Evolutionary conservation across 2,797 vertebrate genomes (phyloP), one percentile per base, ranked within the genome.

Genomic region (Erpetoichthys calabaricus): DNA sequence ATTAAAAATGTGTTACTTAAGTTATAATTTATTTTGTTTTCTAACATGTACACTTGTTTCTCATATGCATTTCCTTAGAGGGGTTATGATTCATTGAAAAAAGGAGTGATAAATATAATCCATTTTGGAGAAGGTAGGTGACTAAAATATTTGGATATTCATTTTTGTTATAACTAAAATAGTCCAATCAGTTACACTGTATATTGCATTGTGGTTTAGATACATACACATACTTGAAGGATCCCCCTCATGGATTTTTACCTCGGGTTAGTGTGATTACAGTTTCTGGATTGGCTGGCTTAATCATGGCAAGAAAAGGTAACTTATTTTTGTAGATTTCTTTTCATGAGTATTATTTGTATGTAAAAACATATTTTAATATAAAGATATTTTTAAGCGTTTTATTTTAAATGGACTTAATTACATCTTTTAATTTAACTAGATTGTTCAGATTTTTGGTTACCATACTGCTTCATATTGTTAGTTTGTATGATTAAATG

Each of bases 261-360:
- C 89, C 90, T 53, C 90, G 85, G 73, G 64, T 86, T 4, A 75
- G 85, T 56, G 73, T 90, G 42, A 85, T 97, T 73, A 77, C 86
- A 0, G 66, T 91, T 74, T 85, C 87, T 42, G 89, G 91, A 63
- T 72, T 96, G 60, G 76, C 85, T 45, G 92, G 92, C 44, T 59
- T 90, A 58, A 62, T 89, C 65, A 73, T 92, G 67, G 77, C 88
- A 56, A 84, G 87, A 60, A 90, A 82, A 89, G 91, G 91, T 97
- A 82, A 63, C 10, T n/a, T 56, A 44, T 52, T 61, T 42, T 59
- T 1, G 63, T 70, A 64, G 51, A 3, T 62, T 10, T 1, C 5
- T 41, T 58, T 59, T 45, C 51, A 43, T 54, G 2, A 56, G 7
- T 56, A 4, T 10, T 58, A 42, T 52, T 62, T 62, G 5, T 53